Percentiles rank a stretch among this genome's conserved stretches.
Evolutionary conservation across 2,888 invertebrate genomes (phyloP).

Genomic region (Oxystoma pomonae): DNA sequence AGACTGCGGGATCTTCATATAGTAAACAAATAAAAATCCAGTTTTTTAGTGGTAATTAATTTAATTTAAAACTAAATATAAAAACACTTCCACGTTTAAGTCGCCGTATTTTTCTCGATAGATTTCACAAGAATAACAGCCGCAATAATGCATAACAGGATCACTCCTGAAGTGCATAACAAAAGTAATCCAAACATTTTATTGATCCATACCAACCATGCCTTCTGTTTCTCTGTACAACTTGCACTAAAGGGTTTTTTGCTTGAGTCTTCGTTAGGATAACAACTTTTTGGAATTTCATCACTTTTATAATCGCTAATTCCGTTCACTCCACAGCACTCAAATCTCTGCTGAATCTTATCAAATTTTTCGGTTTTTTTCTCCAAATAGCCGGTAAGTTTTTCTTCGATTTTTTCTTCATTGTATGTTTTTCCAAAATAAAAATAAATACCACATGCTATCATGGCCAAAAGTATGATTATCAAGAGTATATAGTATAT

Average conservation of each 20-base stretch:
- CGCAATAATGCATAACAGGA: neutral
- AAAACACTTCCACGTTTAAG: too few relatives aligned
- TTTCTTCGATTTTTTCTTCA: neutral
- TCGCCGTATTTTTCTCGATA: too few relatives aligned
- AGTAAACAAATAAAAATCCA: too few relatives aligned
- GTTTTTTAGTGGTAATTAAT: too few relatives aligned
- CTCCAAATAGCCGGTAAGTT: neutral
- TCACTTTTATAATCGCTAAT: neutral
- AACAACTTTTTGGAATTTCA: neutral
- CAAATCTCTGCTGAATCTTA: neutral
- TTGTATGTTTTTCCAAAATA: neutral
- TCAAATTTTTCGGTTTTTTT: neutral
- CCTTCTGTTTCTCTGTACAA: neutral
- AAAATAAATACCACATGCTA: neutral
- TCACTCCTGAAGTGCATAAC: neutral
- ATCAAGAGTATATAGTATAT: neutral
- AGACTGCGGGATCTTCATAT: too few relatives aligned
- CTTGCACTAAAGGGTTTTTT: neutral
- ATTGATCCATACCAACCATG: neutral
- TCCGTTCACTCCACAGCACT: neutral
- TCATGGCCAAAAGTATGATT: neutral
- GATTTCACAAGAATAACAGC: neutral
- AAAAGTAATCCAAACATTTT: neutral
- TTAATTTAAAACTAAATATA: too few relatives aligned
- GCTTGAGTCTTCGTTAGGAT: neutral